These are phyloP conservation scores for Erpobdella octoculata DNA, from an alignment of 2,888 invertebrate genomes.

Conservation along the genomic window DNA sequence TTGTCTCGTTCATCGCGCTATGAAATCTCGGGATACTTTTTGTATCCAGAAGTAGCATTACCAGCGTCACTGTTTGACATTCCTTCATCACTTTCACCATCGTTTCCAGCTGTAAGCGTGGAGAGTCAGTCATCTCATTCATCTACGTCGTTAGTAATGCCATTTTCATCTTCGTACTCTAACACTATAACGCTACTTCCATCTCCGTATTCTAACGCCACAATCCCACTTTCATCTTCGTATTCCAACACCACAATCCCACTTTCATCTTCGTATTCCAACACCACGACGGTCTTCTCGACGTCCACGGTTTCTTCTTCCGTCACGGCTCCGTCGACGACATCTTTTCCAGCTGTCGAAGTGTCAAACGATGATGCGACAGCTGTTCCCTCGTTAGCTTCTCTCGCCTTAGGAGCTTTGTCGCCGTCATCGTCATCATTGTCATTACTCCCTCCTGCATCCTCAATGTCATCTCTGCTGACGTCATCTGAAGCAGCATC, in stretches of 20 bases:
- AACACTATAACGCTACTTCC: neutral
- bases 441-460: neutral
- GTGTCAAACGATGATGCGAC: no score
- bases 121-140: no score
- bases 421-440: slow-evolving; percentile 7
- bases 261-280: neutral
- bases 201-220: neutral
- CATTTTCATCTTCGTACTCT: neutral
- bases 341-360: no score
- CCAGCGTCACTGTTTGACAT: neutral
- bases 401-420: neutral
- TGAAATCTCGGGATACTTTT: no score
- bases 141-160: no score
- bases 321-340: neutral
- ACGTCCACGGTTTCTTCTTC: neutral
- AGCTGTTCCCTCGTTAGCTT: neutral
- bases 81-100: no score
- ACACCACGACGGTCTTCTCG: neutral
- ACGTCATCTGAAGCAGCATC: neutral
- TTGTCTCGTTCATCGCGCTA: no score
- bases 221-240: neutral
- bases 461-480: neutral
- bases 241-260: neutral
- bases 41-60: neutral
- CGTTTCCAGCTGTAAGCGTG: no score